Base-by-base conservation (phyloP, 2,797 vertebrate genomes). In the Sebastes trivittatus region DNA sequence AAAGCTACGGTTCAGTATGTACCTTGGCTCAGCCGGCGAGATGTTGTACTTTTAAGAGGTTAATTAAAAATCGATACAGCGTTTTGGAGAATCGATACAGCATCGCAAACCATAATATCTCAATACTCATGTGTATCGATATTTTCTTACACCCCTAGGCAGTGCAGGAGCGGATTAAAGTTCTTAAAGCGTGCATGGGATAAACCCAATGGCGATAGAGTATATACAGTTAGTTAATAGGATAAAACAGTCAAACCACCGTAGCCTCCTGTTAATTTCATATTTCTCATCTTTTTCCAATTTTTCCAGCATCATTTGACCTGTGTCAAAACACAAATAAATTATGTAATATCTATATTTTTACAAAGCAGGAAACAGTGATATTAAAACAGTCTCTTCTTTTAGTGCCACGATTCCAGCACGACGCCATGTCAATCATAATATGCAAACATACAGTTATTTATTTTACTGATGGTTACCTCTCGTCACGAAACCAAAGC, bases 401-500 rank as follows among this genome's bases (percentile, higher is more conserved):
- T 7, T n/a, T n/a, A 18, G 16, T 52, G n/a, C 16, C 65, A 62
- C 18, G 6, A 6, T 23, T 16, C 25, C 16, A 49, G 22, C 3
- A 11, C 11, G 46, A 10, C 6, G n/a, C 6, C 54, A 7, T 16
- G 38, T 34, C 72, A 71, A 11, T 55, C 32, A n/a, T 2, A 6
- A 2, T 3, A 11, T 25, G 58, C 16, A 65, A 66, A 74, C 36
- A 23, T n/a, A 52, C 36, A 69, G 29, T 65, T 49, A 63, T 18
- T 70, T 16, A 1, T 42, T 72, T 67, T n/a, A 23, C n/a, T 55
- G 61, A 69, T 10, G 27, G 93, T 95, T 91, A 98, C 98, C 98
- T 97, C 98, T 96, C 93, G 98, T 94, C 77, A 99, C 98, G 6
- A 99, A 99, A 77, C 98, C 98, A 66, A 98, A 99, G 93, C 98